Evolutionary conservation across 1,140 invertebrate genomes (phyloP), one percentile per base, ranked within the genome.

Genomic region (Drosophila lacertosa): DNA sequence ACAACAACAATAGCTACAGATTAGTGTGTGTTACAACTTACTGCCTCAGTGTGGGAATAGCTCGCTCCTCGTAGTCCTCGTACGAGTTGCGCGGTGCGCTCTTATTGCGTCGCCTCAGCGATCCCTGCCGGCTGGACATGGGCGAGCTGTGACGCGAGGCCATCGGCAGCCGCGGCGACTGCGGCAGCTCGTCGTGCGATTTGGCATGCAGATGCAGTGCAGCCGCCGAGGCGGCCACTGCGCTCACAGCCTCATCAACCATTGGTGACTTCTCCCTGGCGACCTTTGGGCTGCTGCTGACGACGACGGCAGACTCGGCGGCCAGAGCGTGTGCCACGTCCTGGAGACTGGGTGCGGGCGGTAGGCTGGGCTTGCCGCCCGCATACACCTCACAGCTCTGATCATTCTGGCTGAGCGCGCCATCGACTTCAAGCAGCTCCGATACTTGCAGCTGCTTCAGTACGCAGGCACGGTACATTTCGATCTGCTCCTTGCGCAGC

Each of bases 401-500:
- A 55, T 91, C 91, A 44, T 91, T 91, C 18, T 74, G 54, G 7
- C 54, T 76, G 3, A 71, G 92, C 83, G 96, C 95, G 77, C 96
- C 96, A 72, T 96, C 93, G 10, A 93, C 84, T 92, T 98, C 97
- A 33, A 99, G 92, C 9, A 99, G 92, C 75, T 96, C n/a, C n/a
- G 94, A 10, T 95, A 97, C 92, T 59, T 94, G 92, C 0, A 97
- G 90, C 47, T 94, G 94, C 53, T 94, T 92, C 77, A 97, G 96
- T 2, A 96, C 93, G 51, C 95, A 93, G 5, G 94, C 91, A 59
- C 95, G 92, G 77, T 95, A 96, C 42, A 94, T 91, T 75, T 98
- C 95, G 68, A 98, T 97, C 91, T 98, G 96, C 55, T 95, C 94
- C 76, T 98, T 97, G 91, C 98, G 98, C 15, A 95, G 92, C 54